Evolutionary conservation across 2,113 vertebrate species (phyloP), one percentile per base, ranked within the genome.

Genomic region (Saguinus imperator): DNA sequence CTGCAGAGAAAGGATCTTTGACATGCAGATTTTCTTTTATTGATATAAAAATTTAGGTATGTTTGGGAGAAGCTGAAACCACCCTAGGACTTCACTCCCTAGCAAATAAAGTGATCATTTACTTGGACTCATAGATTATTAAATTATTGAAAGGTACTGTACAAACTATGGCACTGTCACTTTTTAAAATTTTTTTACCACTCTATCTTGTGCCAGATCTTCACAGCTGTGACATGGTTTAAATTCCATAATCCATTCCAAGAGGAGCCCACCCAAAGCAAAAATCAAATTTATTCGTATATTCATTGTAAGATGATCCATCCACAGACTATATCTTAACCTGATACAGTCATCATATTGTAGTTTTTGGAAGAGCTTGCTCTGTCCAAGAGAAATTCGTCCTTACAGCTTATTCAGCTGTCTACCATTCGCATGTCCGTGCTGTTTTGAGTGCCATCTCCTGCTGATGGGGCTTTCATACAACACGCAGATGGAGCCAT

Each of bases 281-380:
- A 99, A 99, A 98, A 99, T 99, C 99, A 98, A 99, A 99, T 99
- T 99, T 99, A 98, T 99, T 99, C 99, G 99, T 99, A 12, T 99
- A 99, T 99, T 99, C 99, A 99, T 99, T 99, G 99, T 99, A 99
- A 98, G 99, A 99, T 99, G 99, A 99, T 99, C 99, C 99, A 99
- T 98, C 99, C 98, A 98, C 52, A 98, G 98, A 98, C 98, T 98
- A 98, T 98, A 99, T 98, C 98, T 99, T 99, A 99, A 98, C 99
- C 99, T 96, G 99, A 99, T 99, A 99, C 99, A 98, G 99, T 99
- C 99, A 99, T 99, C 99, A 99, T 99, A 98, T 99, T 99, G 99
- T 99, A 99, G 98, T 99, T 98, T 99, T 99, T 99, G 98, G 99
- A 99, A 98, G 99, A 99, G 98, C 99, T 99, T 97, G 99, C 99